Evolutionary conservation across 2,888 invertebrate genomes (phyloP).

Genomic region (Corythucha ciliata): DNA sequence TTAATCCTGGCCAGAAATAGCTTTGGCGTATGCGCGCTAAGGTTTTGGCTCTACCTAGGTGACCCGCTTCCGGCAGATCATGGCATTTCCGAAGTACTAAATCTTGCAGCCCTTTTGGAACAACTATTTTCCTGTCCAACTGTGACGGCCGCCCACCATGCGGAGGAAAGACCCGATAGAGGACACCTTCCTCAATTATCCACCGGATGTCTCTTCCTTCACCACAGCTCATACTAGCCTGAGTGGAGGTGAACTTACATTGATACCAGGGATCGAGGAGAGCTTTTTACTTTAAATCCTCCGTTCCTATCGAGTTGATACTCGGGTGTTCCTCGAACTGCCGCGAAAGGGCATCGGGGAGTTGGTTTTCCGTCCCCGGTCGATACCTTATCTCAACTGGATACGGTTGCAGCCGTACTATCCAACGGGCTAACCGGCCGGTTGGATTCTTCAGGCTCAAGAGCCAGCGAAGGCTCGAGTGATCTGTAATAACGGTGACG

Average conservation of each 20-base stretch:
- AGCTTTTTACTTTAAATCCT: neutral
- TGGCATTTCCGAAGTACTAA: neutral
- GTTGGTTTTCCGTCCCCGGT: neutral
- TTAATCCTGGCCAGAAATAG: conserved; percentile 1
- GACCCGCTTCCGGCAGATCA: neutral
- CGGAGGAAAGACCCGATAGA: too few species aligned
- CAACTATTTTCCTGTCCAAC: conserved; percentile 5
- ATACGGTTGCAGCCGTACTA: conserved; percentile 3
- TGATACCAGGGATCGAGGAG: conserved; percentile 22
- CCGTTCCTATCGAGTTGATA: too few species aligned
- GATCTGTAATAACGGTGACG: conserved; percentile 30
- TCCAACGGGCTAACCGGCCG: conserved; percentile 33
- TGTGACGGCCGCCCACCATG: too few species aligned
- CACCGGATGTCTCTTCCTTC: too few species aligned
- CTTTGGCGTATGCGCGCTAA: neutral
- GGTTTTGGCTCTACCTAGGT: conserved; percentile 16
- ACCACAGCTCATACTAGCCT: too few species aligned
- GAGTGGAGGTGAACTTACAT: too few species aligned
- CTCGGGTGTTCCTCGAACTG: neutral
- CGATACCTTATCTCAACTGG: neutral
- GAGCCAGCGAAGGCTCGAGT: conserved; percentile 30
- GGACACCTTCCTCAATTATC: neutral
- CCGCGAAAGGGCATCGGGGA: neutral
- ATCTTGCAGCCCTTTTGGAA: neutral
- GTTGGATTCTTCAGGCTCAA: conserved; percentile 30